Conservation (phyloP, 2,113 vertebrate genomes). For the Chitala chitala region DNA sequence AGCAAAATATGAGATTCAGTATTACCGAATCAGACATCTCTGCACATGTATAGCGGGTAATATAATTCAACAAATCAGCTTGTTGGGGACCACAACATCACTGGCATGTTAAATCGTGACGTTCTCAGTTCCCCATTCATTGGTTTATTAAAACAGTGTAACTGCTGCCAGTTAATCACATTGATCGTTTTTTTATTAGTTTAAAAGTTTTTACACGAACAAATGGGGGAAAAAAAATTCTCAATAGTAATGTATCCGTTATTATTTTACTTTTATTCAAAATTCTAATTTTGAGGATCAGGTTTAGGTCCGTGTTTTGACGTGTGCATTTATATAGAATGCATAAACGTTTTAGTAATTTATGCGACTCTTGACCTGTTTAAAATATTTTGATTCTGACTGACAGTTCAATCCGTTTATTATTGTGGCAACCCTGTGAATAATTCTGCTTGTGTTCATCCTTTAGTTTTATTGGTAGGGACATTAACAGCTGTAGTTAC, state of each 20-base stretch:
- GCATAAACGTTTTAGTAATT: too few species aligned
- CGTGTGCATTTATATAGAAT: too few species aligned
- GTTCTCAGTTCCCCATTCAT: neutral
- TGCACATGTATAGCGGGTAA: neutral
- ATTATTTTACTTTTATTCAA: neutral
- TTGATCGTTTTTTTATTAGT: neutral
- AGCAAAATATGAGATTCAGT: neutral
- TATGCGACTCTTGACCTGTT: too few species aligned
- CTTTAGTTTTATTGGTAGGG: neutral
- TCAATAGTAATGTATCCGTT: neutral
- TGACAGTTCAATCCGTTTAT: too few species aligned
- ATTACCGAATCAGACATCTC: neutral
- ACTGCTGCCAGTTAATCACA: too few species aligned
- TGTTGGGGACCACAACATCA: neutral
- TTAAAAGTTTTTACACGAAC: neutral
- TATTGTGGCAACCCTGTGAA: too few species aligned
- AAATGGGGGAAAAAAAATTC: too few species aligned
- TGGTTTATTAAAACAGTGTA: neutral
- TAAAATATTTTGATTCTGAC: too few species aligned
- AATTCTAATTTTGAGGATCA: neutral
- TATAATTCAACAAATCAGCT: slow-evolving; percentile 9
- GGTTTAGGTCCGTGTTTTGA: too few species aligned
- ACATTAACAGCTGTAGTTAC: neutral
- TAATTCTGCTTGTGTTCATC: too few species aligned
- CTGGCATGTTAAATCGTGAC: too few species aligned